phyloP scores from a whole-genome alignment of 2,113 vertebrate genomes.

The Riparia riparia region DNA sequence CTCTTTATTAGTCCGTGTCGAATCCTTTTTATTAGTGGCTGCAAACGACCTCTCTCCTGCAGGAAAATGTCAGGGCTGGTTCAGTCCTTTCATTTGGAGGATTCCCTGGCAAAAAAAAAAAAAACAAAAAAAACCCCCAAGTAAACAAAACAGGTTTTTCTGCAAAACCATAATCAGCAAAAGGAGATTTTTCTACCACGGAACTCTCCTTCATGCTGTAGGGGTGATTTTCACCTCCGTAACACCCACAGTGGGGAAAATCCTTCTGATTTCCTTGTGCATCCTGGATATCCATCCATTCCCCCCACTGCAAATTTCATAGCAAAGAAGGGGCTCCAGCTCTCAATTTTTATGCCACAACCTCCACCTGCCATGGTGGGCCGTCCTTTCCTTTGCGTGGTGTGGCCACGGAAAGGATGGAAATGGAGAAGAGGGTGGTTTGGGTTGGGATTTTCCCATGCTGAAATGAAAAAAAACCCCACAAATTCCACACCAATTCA shows the following conservation, averaged over 20 bases:
- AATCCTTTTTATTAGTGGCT: conserved; percentile 85
- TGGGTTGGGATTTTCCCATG: neutral
- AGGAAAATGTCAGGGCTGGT: conserved; percentile 81
- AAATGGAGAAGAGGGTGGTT: rapidly evolving
- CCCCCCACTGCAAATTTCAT: neutral
- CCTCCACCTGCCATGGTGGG: rapidly evolving
- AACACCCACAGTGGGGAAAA: neutral
- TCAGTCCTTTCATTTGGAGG: conserved; percentile 77
- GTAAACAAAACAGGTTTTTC: neutral
- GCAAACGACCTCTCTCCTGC: conserved; percentile 80
- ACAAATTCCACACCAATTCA: neutral
- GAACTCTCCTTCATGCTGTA: rapidly evolving
- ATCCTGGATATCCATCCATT: neutral
- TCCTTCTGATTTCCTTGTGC: neutral
- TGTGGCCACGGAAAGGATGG: neutral
- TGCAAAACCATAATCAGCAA: neutral
- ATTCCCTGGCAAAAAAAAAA: neutral
- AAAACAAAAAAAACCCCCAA: neutral
- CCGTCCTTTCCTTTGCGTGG: rapidly evolving
- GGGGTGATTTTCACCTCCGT: neutral
- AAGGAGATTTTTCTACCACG: neutral
- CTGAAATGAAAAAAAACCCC: neutral
- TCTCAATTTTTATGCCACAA: neutral
- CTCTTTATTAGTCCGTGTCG: conserved; percentile 83
- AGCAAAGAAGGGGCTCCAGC: neutral